Evolutionary conservation across 2,797 vertebrate species (phyloP), one percentile per base, ranked within the genome.

Genomic region (Phrynocephalus forsythii): DNA sequence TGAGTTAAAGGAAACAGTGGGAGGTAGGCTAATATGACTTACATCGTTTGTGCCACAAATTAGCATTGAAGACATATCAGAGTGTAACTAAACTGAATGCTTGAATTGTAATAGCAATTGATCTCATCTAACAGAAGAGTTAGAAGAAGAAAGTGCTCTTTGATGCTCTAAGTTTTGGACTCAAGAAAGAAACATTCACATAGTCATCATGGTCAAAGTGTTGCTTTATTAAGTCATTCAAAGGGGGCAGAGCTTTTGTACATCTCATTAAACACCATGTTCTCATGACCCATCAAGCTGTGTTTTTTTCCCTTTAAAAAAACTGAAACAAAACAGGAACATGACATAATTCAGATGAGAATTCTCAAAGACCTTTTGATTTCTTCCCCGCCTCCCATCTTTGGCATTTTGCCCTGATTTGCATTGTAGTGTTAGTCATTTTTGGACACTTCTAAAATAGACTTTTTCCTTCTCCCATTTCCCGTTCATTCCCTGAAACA

Each of bases 221-320:
- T 86, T 82, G 67, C 68, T 85, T 91, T 91, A 38, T 90, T 91
- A 93, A 94, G 91, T 82, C 85, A 68, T 83, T 94, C 85, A 84
- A 60, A 89, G 92, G 79, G 88, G 90, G 68, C 67, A 87, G 90
- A 92, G 75, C 79, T 88, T 94, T 94, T 92, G 89, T 93, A 83
- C 83, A 68, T 91, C 76, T 94, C 83, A 92, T 93, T 94, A 94
- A 44, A 48, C 79, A 76, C 91, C 85, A 75, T 56, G 2, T 66
- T 91, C 38, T 89, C 24, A 24, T 92, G 87, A 63, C 79, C 82
- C 77, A 90, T 88, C 48, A 72, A 86, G 38, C 24, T 33, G 26
- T 69, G 33, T 75, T 84, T 66, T 20, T 16, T 20, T 5, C 13
- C 16, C 3, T 28, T 30, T 13, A 78, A 52, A 80, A 56, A 44